Conservation (phyloP, 1,140 invertebrate genomes). For the Leguminivora glycinivorella region DNA sequence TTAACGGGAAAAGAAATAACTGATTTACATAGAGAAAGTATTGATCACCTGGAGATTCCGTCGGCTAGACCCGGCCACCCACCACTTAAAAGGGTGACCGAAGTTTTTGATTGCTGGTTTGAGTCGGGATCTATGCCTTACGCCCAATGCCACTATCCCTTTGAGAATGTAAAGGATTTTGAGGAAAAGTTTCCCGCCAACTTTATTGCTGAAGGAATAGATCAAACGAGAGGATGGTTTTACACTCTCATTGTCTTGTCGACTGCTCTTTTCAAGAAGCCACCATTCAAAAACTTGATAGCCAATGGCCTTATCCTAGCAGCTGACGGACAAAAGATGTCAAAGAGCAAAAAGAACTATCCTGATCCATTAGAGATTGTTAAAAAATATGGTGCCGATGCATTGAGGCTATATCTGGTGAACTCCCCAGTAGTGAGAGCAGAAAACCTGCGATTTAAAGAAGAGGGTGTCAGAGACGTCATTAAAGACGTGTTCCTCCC, state of each 20-base stretch:
- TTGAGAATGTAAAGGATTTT: slow-evolving; percentile 95
- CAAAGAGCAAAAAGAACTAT: slow-evolving; percentile 99
- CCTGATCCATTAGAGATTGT: slow-evolving; percentile 97
- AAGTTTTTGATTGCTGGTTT: slow-evolving; percentile 99
- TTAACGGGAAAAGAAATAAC: slow-evolving; percentile 90
- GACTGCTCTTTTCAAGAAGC: slow-evolving; percentile 96
- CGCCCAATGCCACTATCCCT: slow-evolving; percentile 98
- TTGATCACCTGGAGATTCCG: slow-evolving; percentile 97
- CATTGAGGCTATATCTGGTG: slow-evolving; percentile 96
- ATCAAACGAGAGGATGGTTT: slow-evolving; percentile 99
- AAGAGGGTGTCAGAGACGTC: slow-evolving; percentile 97
- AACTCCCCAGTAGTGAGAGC: slow-evolving; percentile 99
- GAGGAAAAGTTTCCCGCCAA: slow-evolving; percentile 98
- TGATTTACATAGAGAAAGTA: slow-evolving; percentile 97
- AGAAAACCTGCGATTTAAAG: slow-evolving; percentile 97
- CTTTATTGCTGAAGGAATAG: slow-evolving; percentile 99
- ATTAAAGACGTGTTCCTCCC: slow-evolving; percentile 99
- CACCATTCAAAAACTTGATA: slow-evolving; percentile 99
- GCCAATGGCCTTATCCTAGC: slow-evolving; percentile 97
- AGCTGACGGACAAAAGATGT: slow-evolving; percentile 99
- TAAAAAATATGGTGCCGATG: slow-evolving; percentile 97
- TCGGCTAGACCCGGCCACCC: slow-evolving; percentile 90
- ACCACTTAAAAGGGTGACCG: slow-evolving; percentile 90
- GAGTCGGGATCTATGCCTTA: slow-evolving; percentile 99
- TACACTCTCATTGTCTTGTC: slow-evolving; percentile 98